These are phyloP conservation scores for Dolomedes plantarius DNA, from an alignment of 2,888 invertebrate species.

Conservation along the genomic window DNA sequence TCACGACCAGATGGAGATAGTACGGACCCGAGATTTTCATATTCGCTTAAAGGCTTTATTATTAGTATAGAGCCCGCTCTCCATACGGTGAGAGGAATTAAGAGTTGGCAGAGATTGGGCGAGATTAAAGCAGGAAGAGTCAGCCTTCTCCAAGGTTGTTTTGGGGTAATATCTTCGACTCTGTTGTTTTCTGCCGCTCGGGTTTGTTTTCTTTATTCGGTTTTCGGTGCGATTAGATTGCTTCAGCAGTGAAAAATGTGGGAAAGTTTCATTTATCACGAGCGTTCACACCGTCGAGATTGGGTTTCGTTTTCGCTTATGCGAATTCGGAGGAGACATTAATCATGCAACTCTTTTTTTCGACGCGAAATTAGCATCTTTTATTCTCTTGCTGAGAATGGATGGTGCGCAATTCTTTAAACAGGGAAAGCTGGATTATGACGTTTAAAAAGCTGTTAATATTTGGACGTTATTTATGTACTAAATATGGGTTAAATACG, in stretches of 20 bases:
- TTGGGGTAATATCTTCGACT: neutral
- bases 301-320: neutral
- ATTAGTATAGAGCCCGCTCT: neutral
- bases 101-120: constrained; percentile 6
- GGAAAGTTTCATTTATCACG: constrained; percentile 12
- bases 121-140: constrained; percentile 11
- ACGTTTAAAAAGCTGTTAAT: too few relatives aligned
- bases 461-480: too few relatives aligned
- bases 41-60: constrained; percentile 10
- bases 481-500: too few relatives aligned
- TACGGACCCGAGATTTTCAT: constrained; percentile 1
- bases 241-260: neutral
- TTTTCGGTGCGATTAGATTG: neutral
- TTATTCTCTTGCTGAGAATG: too few relatives aligned
- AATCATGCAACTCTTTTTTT: neutral
- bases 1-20: constrained; percentile 46
- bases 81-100: constrained; percentile 10
- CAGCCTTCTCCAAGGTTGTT: neutral
- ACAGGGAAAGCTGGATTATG: too few relatives aligned
- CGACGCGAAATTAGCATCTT: neutral
- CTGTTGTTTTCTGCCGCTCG: neutral
- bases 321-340: neutral
- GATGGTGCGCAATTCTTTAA: too few relatives aligned
- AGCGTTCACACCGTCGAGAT: neutral
- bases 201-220: neutral